phyloP scores from a whole-genome alignment of 2,888 invertebrate genomes.

The Macaria liturata region DNA sequence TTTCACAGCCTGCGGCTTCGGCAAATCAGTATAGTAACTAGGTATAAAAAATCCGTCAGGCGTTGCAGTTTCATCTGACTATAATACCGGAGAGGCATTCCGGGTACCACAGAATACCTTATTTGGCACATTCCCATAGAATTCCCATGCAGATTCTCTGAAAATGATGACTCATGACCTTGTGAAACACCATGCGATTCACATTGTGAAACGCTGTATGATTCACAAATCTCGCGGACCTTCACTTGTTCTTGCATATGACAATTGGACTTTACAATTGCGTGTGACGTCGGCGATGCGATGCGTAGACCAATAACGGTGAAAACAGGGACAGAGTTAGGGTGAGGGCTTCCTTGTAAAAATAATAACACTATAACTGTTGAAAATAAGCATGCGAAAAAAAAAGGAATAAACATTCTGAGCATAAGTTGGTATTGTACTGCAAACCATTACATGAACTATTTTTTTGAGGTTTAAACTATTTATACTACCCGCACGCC shows the following conservation, averaged over 20 bases:
- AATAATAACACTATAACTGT: too few relatives aligned
- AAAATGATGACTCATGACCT: slow-evolving; percentile 44
- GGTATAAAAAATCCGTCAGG: not conserved
- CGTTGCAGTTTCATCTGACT: slow-evolving; percentile 5
- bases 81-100: slow-evolving; percentile 19
- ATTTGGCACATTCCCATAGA: slow-evolving; percentile 44
- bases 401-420: too few relatives aligned
- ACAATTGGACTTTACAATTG: slow-evolving; percentile 25
- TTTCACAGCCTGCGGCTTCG: too few relatives aligned
- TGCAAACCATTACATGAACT: too few relatives aligned
- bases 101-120: slow-evolving; percentile 27
- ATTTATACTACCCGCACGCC: too few relatives aligned
- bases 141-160: slow-evolving; percentile 52
- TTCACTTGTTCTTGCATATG: slow-evolving; percentile 44
- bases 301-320: slow-evolving; percentile 41
- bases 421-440: too few relatives aligned
- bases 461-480: too few relatives aligned
- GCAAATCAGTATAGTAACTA: not conserved
- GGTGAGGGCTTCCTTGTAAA: not conserved
- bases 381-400: too few relatives aligned
- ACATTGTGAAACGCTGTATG: slow-evolving; percentile 25
- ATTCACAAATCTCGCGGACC: not conserved
- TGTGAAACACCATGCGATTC: slow-evolving; percentile 24
- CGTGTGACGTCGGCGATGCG: slow-evolving; percentile 36
- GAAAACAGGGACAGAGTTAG: slow-evolving; percentile 14